Evolutionary conservation across 2,888 invertebrate genomes (phyloP), one percentile per base, ranked within the genome.

Genomic region (Microplitis manilae): DNA sequence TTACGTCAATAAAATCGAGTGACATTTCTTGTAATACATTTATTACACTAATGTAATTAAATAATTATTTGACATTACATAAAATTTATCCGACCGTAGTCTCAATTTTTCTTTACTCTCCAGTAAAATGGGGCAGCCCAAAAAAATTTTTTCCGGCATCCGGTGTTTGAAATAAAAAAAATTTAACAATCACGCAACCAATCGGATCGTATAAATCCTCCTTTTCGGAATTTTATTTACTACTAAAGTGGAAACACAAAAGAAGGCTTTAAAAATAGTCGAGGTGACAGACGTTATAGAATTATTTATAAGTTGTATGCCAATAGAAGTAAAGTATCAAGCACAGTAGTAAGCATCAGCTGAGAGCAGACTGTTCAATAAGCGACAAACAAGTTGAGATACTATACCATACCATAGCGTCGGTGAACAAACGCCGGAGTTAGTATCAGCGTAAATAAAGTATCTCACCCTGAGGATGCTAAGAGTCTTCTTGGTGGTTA

Each of bases 381-480:
- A 38, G 30, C 30, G 6, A 8, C 20, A 65, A 30, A 30, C 30
- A 65, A 65, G 65, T 30, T 5, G 13, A 50, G 50, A 50, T 50
- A 50, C 9, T 50, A 2, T 13, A 50, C 13, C 50, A 13, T 13
- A 8, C 13, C 9, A 2, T 50, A 13, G 50, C 50, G 60, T 15
- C 38, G 15, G 61, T 39, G 61, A 71, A 71, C 61, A 71, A 71
- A 39, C 75, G 59, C 64, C 41, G 64, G 70, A 64, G 65, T 76
- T 71, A 61, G 60, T 72, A 72, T 72, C 76, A 71, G 61, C 72
- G 76, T 76, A 76, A 76, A 76, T 76, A 76, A 72, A 72, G 60
- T 76, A 72, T 65, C 67, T 40, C 67, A 50, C 67, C 67, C 50
- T 59, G 7, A 76, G 68, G 60, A 68, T 59, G 76, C 60, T 67